Evolutionary conservation across 2,888 invertebrate species (phyloP), one percentile per base, ranked within the genome.

Genomic region (Drosophila eohydei): DNA sequence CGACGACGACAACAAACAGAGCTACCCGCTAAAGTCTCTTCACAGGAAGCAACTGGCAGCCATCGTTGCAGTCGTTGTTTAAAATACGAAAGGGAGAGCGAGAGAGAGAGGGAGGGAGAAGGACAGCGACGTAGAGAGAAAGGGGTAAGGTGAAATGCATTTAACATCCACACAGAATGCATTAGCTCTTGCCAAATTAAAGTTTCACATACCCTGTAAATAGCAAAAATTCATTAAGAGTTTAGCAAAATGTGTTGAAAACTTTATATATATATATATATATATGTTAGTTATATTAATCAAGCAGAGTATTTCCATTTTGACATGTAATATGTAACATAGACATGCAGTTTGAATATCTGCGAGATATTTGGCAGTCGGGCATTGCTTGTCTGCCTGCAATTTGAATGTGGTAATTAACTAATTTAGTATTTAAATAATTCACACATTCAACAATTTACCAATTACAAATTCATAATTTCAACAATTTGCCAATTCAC

Each of bases 181-280:
- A 76, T 72, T 76, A 72, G 72, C 77, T 72, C 72, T 65, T 76
- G 68, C 77, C 65, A 72, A 72, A 80, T 78, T 80, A 76, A 80
- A 76, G 72, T 69, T 65, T 80, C 26, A 32, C n/a, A 67, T 51
- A 60, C 61, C 28, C 76, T 61, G 50, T 43, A 56, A 38, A 28
- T 16, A 41, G 8, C 6, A 16, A 32, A 34, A 56, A 56, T 56
- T 34, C 56, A 43, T 56, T 43, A 56, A 56, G 43, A 54, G 40
- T 38, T 54, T 28, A 54, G 40, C 40, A 28, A 54, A 28, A 28
- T 26, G 59, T 34, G 60, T 54, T 55, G 56, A 63, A 64, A 76
- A 73, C 60, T 63, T 26, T 41, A 71, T 62, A 43, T 8, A 48
- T 5, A n/a, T 9, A 62, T 71, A 11, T 55, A 43, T 8, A 6